These are phyloP conservation scores for Manduca sexta DNA, from an alignment of 1,140 invertebrate species.

Conservation along the genomic window DNA sequence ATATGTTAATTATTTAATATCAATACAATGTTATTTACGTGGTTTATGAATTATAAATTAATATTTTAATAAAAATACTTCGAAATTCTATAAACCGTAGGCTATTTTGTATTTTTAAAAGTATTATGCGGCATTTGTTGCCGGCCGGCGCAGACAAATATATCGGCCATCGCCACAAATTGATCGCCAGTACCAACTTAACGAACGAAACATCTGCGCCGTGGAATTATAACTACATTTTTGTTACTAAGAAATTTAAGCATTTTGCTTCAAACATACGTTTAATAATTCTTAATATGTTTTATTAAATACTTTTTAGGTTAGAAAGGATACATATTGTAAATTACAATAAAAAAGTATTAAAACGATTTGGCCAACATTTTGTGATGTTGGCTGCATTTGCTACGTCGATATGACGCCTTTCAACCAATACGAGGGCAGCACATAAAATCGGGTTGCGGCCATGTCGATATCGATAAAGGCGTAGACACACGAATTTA, in stretches of 20 bases:
- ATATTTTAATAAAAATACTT: too few relatives aligned
- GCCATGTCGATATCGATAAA: constrained; percentile 15
- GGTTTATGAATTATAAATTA: too few relatives aligned
- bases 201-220: neutral
- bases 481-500: too few relatives aligned
- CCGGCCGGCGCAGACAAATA: neutral
- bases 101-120: constrained; percentile 12
- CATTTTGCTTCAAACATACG: too few relatives aligned
- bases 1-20: too few relatives aligned
- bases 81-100: constrained; percentile 17
- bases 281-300: too few relatives aligned
- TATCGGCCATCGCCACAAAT: neutral
- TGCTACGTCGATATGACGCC: constrained; percentile 22
- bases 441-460: constrained; percentile 14
- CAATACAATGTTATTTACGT: too few relatives aligned
- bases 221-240: neutral
- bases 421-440: constrained; percentile 33
- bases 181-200: neutral
- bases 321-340: too few relatives aligned
- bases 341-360: neutral
- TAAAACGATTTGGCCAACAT: constrained; percentile 12
- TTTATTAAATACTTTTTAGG: too few relatives aligned
- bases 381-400: constrained; percentile 33
- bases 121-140: neutral
- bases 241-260: neutral